A percentile compares a stretch with the other conserved stretches of the same genome.
phyloP scores from a whole-genome alignment of 2,888 invertebrate genomes.

The Synergus gifuensis region DNA sequence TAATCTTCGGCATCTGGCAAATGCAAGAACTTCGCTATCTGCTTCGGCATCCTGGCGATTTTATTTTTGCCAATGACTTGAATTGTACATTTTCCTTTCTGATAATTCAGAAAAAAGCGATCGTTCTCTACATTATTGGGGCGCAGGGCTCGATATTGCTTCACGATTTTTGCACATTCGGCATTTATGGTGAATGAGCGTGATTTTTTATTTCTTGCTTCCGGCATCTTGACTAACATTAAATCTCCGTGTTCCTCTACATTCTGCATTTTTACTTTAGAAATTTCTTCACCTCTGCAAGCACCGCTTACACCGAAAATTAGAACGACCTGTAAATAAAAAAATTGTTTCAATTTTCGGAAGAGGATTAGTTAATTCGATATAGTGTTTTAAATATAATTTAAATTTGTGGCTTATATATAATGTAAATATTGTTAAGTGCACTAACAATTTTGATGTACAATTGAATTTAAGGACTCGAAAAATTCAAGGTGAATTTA shows the following conservation, averaged over 20 bases:
- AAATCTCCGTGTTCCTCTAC: constrained; percentile 48
- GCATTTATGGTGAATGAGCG: constrained; percentile 45
- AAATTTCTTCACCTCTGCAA: constrained; percentile 41
- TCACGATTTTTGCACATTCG: constrained; percentile 34
- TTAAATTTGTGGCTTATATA: not conserved
- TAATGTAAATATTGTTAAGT: not conserved
- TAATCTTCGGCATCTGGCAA: constrained; percentile 66
- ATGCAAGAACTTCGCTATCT: constrained; percentile 45
- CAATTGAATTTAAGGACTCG: too few species aligned
- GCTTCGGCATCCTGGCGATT: constrained; percentile 28
- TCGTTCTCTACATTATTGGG: constrained; percentile 10
- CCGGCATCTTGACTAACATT: constrained; percentile 41
- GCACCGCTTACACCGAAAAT: constrained; percentile 49
- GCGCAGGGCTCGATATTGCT: constrained; percentile 46
- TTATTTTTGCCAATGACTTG: too few species aligned
- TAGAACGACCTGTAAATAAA: constrained; percentile 45
- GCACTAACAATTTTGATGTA: not conserved
- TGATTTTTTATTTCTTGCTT: constrained; percentile 40
- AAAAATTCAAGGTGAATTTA: too few species aligned
- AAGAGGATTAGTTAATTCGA: not conserved
- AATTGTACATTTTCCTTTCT: constrained; percentile 47
- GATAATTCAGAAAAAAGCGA: constrained; percentile 42
- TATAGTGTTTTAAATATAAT: not conserved
- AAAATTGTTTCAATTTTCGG: constrained; percentile 22
- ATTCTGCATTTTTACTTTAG: constrained; percentile 41